Base-by-base conservation (phyloP, 2,113 vertebrate species). In the Sciurus niger region DNA sequence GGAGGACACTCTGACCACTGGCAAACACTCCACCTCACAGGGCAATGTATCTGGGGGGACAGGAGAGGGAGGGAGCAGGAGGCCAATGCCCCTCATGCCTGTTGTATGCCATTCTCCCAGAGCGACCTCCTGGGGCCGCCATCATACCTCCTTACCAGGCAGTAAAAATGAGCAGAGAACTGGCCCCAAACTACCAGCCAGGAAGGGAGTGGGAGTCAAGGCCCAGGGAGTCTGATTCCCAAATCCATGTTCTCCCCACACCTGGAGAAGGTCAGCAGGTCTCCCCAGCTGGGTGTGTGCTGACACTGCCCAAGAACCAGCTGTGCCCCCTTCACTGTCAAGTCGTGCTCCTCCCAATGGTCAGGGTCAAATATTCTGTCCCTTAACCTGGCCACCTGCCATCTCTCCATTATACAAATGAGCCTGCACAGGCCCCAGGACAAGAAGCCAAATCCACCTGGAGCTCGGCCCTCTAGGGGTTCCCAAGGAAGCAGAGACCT, bases 51-150 rank as follows among this genome's bases (percentile, higher is more conserved):
- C 18, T 70, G 28, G 43, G 7, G 25, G 30, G 10, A 7, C 55
- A 37, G n/a, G 79, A 30, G 22, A 30, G 11, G 43, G 1, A 3
- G 9, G 51, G 16, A 34, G 17, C 55, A 28, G 34, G 13, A 4
- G 11, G 7, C 1, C 4, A 0, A 6, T 0, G 2, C 4, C 11
- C 51, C 17, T 3, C 14, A 17, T 0, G 14, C 16, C 40, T 1
- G 0, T 4, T 0, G 2, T 13, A 72, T 3, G 8, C 58, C 16
- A 1, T 48, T 2, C 25, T 14, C n/a, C 46, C 4, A 2, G n/a
- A 24, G 32, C 12, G 34, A 28, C 22, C 24, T 60, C 34, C 55
- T 25, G 1, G 37, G 24, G 63, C 17, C 9, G 28, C 4, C 1
- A 32, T 12, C 18, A 18, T 1, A 2, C 37, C 37, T 46, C 51